A percentile compares a stretch with the other conserved stretches of the same genome.
These are phyloP conservation scores for Nezara viridula DNA, from an alignment of 2,888 invertebrate species.

Conservation along the genomic window DNA sequence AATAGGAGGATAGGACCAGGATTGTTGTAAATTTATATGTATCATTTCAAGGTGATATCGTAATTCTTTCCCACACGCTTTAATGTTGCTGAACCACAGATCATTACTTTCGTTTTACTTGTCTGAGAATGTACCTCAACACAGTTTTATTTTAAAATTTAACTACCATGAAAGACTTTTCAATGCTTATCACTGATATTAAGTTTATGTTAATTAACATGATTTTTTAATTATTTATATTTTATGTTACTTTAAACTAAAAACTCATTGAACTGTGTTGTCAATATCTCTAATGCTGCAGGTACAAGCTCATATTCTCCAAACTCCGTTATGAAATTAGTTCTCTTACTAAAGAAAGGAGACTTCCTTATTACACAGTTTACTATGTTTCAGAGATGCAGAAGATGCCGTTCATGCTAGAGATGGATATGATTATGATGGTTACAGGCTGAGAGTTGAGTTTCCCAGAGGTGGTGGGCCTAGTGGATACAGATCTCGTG, in stretches of 20 bases:
- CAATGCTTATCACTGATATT: background rate
- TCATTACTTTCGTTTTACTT: conserved; percentile 52
- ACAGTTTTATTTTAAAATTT: conserved; percentile 43
- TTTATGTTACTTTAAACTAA: background rate
- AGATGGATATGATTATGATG: conserved; percentile 99
- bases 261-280: conserved; percentile 47
- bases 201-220: conserved; percentile 13
- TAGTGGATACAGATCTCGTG: conserved; percentile 72
- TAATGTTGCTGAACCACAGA: conserved; percentile 60
- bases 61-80: conserved; percentile 62
- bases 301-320: conserved; percentile 59
- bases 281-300: conserved; percentile 36
- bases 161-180: background rate
- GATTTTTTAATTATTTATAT: background rate
- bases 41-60: conserved; percentile 60
- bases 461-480: conserved; percentile 90
- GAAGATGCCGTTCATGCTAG: conserved; percentile 97
- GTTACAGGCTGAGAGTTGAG: conserved; percentile 96
- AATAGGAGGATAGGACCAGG: conserved; percentile 63
- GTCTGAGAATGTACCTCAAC: conserved; percentile 59
- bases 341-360: background rate
- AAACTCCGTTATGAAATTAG: conserved; percentile 57
- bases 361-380: background rate
- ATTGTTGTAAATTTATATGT: conserved; percentile 61
- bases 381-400: conserved; percentile 78